A percentile compares a stretch with the other conserved stretches of the same genome.
These are phyloP conservation scores for Cyrtorhinus lividipennis DNA, from an alignment of 1,140 invertebrate species.

Conservation along the genomic window DNA sequence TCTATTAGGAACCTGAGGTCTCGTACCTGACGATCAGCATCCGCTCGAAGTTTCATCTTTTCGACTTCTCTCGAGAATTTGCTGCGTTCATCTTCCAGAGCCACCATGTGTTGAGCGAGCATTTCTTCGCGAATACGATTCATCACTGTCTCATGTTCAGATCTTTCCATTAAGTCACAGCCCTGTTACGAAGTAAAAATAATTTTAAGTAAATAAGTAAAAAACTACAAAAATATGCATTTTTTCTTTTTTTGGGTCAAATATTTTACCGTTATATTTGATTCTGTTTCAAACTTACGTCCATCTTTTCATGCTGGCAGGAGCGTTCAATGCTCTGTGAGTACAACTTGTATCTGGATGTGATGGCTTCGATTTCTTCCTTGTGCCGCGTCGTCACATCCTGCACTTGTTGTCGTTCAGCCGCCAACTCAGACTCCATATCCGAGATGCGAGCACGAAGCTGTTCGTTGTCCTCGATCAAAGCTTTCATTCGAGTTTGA, in stretches of 20 bases:
- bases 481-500: constrained; percentile 19
- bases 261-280: too few relatives aligned
- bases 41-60: constrained; percentile 36
- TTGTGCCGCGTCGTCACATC: constrained; percentile 54
- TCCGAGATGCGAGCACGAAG: constrained; percentile 34
- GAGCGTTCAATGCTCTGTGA: constrained; percentile 60
- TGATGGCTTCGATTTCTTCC: constrained; percentile 58
- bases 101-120: constrained; percentile 46
- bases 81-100: constrained; percentile 33
- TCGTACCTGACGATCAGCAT: constrained; percentile 37
- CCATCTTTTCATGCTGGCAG: constrained; percentile 60
- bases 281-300: constrained; percentile 37
- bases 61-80: constrained; percentile 38
- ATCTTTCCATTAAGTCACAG: constrained; percentile 45
- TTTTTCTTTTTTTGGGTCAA: too few relatives aligned
- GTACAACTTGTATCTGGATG: constrained; percentile 52
- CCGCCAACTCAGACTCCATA: constrained; percentile 29
- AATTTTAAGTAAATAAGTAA: constrained; percentile 15
- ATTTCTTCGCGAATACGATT: constrained; percentile 49
- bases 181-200: constrained; percentile 33
- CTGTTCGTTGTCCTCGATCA: constrained; percentile 20
- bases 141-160: constrained; percentile 46
- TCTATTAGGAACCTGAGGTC: too few relatives aligned
- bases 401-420: constrained; percentile 49
- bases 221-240: constrained; percentile 5